Conservation (phyloP, 1,140 invertebrate genomes). For the Potamilus streckersoni region DNA sequence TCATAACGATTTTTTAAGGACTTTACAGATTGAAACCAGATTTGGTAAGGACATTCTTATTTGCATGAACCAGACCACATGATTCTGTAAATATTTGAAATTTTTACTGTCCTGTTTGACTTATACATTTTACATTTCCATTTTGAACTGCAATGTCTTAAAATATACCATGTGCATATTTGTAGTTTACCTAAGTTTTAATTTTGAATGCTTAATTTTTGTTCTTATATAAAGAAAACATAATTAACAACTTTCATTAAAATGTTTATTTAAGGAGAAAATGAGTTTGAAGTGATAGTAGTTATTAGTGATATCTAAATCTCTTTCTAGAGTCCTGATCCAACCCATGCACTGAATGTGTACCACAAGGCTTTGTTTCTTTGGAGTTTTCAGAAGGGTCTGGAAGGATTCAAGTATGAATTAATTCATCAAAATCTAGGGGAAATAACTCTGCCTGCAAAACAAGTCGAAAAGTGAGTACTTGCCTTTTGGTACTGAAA, state of each 20-base stretch:
- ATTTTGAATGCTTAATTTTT: background rate
- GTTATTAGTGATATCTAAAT: no score
- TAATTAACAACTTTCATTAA: background rate
- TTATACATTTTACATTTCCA: no score
- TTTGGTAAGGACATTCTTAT: no score
- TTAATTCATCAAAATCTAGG: constrained; percentile 42
- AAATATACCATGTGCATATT: no score
- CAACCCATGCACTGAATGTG: constrained; percentile 73
- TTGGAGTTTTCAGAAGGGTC: constrained; percentile 80
- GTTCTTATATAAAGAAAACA: background rate
- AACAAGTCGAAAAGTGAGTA: constrained; percentile 43
- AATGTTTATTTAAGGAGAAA: background rate
- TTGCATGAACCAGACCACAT: no score
- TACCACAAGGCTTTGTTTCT: constrained; percentile 81
- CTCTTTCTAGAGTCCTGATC: constrained; percentile 1
- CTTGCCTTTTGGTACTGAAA: background rate
- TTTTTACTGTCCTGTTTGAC: no score
- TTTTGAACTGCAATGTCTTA: no score
- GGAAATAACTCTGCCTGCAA: constrained; percentile 34
- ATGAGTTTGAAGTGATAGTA: background rate
- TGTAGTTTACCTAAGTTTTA: no score
- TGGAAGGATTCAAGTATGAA: constrained; percentile 59
- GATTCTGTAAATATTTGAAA: no score
- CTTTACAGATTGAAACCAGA: no score
- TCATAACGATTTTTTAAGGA: no score